A percentile compares a stretch with the other conserved stretches of the same genome.
Conservation (phyloP, 2,113 vertebrate genomes). For the Chaetodon auriga region DNA sequence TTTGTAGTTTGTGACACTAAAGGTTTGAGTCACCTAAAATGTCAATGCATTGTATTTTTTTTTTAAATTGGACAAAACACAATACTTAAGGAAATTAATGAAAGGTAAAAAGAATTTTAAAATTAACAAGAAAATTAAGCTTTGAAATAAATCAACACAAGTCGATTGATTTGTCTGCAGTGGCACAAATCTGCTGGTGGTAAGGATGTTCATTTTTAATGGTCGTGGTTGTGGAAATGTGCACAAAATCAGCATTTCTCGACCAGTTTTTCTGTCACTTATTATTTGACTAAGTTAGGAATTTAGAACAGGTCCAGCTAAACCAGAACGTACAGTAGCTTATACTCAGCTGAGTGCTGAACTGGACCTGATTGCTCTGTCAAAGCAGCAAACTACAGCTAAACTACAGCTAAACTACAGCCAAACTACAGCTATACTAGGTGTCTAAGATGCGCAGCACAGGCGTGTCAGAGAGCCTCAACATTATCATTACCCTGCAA, state of each 20-base stretch:
- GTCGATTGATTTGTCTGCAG: neutral
- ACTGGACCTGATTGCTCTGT: neutral
- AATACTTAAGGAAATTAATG: neutral
- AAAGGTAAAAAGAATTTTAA: neutral
- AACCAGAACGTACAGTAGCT: neutral
- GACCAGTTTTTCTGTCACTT: neutral
- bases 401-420: neutral
- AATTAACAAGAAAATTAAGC: neutral
- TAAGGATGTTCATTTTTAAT: conserved; percentile 21
- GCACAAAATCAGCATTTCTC: conserved; percentile 1
- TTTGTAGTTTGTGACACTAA: conserved; percentile 5
- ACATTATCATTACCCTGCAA: neutral
- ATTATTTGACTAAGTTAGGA: neutral
- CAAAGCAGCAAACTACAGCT: neutral
- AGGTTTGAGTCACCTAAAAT: neutral
- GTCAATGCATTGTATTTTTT: neutral
- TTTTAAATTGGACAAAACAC: neutral
- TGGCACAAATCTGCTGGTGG: conserved; percentile 29
- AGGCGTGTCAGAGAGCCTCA: neutral
- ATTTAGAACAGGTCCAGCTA: neutral
- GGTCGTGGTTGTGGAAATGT: conserved; percentile 27
- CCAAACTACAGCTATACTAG: neutral
- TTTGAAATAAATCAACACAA: conserved; percentile 13
- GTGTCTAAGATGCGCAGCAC: neutral
- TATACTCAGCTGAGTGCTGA: neutral